These are phyloP conservation scores for Hypomecis atomaria DNA, from an alignment of 2,888 invertebrate genomes.

Conservation along the genomic window DNA sequence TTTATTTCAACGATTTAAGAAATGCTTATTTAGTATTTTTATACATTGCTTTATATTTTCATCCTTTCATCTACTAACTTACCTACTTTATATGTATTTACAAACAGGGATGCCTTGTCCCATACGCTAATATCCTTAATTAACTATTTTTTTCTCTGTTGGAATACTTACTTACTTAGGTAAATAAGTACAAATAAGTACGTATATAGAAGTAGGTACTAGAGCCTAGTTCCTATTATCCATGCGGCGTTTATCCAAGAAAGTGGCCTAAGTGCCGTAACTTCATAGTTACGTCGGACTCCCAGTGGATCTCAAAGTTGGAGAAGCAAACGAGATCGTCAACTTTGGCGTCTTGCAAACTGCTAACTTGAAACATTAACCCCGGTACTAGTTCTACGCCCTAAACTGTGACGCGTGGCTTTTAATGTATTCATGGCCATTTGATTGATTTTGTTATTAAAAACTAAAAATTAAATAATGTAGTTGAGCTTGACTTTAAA, in stretches of 20 bases:
- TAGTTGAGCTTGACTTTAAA: too few relatives aligned
- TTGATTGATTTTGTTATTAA: conserved; percentile 33
- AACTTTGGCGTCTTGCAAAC: conserved; percentile 67
- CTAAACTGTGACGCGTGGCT: conserved; percentile 52
- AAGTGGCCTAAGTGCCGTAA: conserved; percentile 15
- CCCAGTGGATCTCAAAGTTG: conserved; percentile 65
- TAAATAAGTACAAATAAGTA: too few relatives aligned
- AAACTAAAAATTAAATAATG: too few relatives aligned
- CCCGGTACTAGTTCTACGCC: conserved; percentile 27
- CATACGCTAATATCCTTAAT: too few relatives aligned
- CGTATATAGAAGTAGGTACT: neutral
- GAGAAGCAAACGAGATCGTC: conserved; percentile 66
- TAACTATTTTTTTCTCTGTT: too few relatives aligned
- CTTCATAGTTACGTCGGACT: conserved; percentile 63
- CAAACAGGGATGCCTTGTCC: too few relatives aligned
- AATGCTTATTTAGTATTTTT: too few relatives aligned
- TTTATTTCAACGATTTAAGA: too few relatives aligned
- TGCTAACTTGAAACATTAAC: conserved; percentile 55
- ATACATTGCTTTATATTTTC: too few relatives aligned
- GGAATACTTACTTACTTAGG: too few relatives aligned
- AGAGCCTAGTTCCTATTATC: conserved; percentile 2
- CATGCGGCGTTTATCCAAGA: conserved; percentile 16
- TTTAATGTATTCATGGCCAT: conserved; percentile 53
- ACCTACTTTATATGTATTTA: too few relatives aligned
- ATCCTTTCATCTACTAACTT: too few relatives aligned